Base-by-base conservation (phyloP, 2,113 vertebrate genomes). In the Puffinus mauretanicus region DNA sequence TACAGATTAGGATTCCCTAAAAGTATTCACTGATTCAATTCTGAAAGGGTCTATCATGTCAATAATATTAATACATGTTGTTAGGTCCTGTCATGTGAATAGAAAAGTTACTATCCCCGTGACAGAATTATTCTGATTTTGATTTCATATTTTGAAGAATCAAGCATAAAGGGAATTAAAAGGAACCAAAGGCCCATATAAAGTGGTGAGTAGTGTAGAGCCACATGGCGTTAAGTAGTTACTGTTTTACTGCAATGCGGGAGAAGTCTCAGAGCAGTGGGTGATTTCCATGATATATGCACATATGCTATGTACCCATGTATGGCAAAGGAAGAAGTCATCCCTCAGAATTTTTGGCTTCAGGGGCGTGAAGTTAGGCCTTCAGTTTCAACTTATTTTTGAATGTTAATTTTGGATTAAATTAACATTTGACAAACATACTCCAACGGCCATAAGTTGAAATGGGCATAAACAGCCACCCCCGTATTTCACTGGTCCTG, bases 21-120 rank as follows among this genome's bases (percentile, higher is more conserved):
- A 96, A 96, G 66, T 71, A 90, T 29, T 91, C 86, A 64, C 77
- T 87, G 66, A 40, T 88, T 82, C 96, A 64, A 77, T 85, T 73
- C 81, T 18, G 7, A 85, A 57, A 85, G 36, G 46, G 61, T 94
- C 90, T 91, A 49, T 94, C 79, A n/a, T 38, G 67, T 88, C 79
- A 76, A 6, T 82, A 70, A 51, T 65, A 85, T 44, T 77, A 84
- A 61, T 52, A 72, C 34, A 66, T 82, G 82, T 75, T 58, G 27
- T 65, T 94, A n/a, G 36, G 82, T 81, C 55, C 64, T 95, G 82
- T 69, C 85, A 66, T 34, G 62, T 79, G 42, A 51, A 15, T n/a
- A 38, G 75, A 57, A 84, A 91, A 94, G 82, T 82, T 93, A 25
- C 91, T 85, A 5, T 82, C 29, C 46, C 49, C 1, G 1, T 70